These are phyloP conservation scores for Heterodera filipjevi DNA, from an alignment of 2,888 invertebrate genomes.

Conservation along the genomic window DNA sequence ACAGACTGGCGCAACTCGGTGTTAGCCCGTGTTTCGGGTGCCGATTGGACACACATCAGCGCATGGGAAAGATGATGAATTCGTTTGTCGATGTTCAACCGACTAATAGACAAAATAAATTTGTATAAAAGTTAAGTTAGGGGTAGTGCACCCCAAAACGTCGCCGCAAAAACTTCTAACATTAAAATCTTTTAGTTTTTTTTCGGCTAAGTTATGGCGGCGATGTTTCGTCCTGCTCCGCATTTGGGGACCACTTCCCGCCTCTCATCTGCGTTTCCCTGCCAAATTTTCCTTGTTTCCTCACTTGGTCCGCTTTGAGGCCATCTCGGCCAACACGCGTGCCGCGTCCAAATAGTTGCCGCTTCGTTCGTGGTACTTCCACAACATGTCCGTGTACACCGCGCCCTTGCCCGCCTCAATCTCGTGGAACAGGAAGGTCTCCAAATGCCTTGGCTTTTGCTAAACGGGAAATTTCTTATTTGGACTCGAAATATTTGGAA, in stretches of 20 bases:
- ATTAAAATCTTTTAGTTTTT: too few species aligned
- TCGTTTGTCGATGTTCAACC: constrained; percentile 78
- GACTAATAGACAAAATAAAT: background rate
- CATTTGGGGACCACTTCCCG: too few species aligned
- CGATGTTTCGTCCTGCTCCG: too few species aligned
- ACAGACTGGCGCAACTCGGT: constrained; percentile 83
- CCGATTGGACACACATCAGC: constrained; percentile 89
- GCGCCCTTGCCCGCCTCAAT: constrained; percentile 53
- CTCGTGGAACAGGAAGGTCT: constrained; percentile 74
- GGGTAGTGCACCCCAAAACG: too few species aligned
- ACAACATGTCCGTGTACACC: constrained; percentile 77
- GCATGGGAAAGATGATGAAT: constrained; percentile 89
- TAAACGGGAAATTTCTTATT: constrained; percentile 55
- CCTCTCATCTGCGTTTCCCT: too few species aligned
- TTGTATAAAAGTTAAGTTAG: too few species aligned
- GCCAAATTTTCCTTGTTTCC: constrained; percentile 9
- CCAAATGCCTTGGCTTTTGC: constrained; percentile 73
- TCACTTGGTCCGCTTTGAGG: constrained; percentile 71
- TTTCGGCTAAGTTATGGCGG: background rate
- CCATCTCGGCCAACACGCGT: constrained; percentile 83
- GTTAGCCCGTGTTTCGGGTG: constrained; percentile 63
- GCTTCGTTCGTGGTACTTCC: constrained; percentile 93
- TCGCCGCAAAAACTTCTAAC: too few species aligned
- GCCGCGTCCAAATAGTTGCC: constrained; percentile 90
- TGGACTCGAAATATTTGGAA: constrained; percentile 74